Evolutionary conservation across 1,140 invertebrate species (phyloP), one percentile per base, ranked within the genome.

Genomic region (Brachionus koreanus): DNA sequence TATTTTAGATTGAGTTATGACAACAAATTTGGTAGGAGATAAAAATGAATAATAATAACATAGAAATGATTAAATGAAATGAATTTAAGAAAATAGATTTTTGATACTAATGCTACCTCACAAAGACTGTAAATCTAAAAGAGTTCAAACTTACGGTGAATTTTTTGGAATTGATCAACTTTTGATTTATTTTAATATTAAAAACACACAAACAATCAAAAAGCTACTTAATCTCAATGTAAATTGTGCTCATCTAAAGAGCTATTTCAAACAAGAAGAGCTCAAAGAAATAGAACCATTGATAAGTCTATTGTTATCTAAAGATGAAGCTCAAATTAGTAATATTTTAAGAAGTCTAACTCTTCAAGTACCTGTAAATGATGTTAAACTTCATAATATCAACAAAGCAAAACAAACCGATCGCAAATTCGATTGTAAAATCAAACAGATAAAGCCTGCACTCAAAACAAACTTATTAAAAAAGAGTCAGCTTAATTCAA

Each of bases 241-340:
- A 23, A 74, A 74, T n/a, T 74, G 69, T 46, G 39, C 69, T 29
- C 42, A 46, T 46, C 43, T 74, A n/a, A 74, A 74, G 13, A 74
- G 42, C 33, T 74, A 74, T 46, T 74, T 74, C 43, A 74, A 74
- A 4, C 39, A 74, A 74, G 39, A 74, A n/a, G 69, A 74, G 16
- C 69, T 74, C 37, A 74, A 74, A 74, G 69, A 74, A 46, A 74
- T 74, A 0, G 69, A 74, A 46, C 69, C 69, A 46, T 46, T 74
- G 42, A 74, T 74, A 25, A 43, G 42, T 39, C 12, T 74, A 25
- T 35, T 74, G 10, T 74, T 74, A 25, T 74, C 69, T 12, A 74
- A 74, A 29, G 43, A 74, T 46, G 39, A 46, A 43, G 43, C 39
- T 25, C 69, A 43, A 46, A 74, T 74, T 1, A 43, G 25, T 19